Conservation (phyloP, 2,888 invertebrate genomes). For the Germaria angustata region DNA sequence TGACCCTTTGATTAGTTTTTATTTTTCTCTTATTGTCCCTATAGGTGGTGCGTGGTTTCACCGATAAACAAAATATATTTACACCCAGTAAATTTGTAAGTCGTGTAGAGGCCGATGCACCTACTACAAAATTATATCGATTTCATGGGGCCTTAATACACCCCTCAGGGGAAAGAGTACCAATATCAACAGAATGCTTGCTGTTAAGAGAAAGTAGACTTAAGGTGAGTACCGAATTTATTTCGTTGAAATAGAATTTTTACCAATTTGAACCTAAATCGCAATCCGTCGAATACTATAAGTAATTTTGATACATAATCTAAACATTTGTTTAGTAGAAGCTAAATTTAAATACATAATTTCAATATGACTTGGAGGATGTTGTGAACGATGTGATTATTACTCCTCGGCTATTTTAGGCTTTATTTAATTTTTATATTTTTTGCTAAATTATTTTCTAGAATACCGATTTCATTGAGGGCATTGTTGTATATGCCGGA, state of each 20-base stretch:
- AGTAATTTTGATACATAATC: no score
- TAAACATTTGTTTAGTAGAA: no score
- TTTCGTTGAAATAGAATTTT: no score
- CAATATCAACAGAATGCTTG: conserved; percentile 93
- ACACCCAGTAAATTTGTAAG: conserved; percentile 90
- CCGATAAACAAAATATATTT: conserved; percentile 85
- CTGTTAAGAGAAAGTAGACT: conserved; percentile 95
- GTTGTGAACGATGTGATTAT: no score
- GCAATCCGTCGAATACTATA: no score
- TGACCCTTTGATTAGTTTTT: no score
- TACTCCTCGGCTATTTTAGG: no score
- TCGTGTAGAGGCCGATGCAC: conserved; percentile 94
- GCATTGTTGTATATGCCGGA: conserved; percentile 97
- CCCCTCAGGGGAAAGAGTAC: conserved; percentile 88
- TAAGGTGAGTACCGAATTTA: conserved; percentile 78
- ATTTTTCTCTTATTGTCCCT: background rate
- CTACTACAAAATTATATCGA: conserved; percentile 96
- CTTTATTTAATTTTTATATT: background rate
- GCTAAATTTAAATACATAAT: no score
- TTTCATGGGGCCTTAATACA: conserved; percentile 94
- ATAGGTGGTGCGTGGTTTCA: conserved; percentile 79
- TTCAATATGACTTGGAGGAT: no score
- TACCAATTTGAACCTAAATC: no score
- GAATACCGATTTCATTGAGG: conserved; percentile 98
- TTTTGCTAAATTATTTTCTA: conserved; percentile 75